Evolutionary conservation across 1,140 invertebrate genomes (phyloP), one percentile per base, ranked within the genome.

Genomic region (Teleogryllus occipitalis): DNA sequence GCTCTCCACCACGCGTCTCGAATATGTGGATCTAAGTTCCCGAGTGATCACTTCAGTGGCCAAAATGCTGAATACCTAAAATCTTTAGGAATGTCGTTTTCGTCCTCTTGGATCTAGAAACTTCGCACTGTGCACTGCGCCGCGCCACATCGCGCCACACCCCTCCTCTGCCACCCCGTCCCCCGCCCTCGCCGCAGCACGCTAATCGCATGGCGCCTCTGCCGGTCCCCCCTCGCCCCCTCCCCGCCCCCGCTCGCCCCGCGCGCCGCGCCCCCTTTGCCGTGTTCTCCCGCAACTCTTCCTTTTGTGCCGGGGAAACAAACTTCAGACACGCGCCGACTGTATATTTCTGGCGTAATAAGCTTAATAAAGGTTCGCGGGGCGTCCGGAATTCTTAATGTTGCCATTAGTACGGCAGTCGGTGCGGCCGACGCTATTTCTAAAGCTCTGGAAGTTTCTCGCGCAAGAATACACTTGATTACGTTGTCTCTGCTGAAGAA

Each of bases 321-420:
- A 65, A 65, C 54, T 65, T 65, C 54, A 65, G 54, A 65, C 54
- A 65, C 54, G 54, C 54, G 54, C 54, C 54, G 54, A 65, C 54
- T 65, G 54, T 65, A 65, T 65, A 65, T 65, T 65, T 65, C 54
- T 65, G 54, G 54, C 54, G 54, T 65, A 65, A 65, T 65, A 65
- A 65, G 54, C 54, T 65, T 65, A 65, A 65, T 65, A 65, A 65
- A 65, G 54, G 54, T 65, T 65, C 54, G 54, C 54, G 54, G 18
- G 54, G 54, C 54, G 54, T 65, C 54, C 18, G 54, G 54, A 65
- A 65, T 65, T 65, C 54, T 65, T 65, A 65, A 65, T 65, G 18
- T 18, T 7, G 10, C 54, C 54, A 18, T 65, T 65, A 65, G 54
- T 18, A 65, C 10, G 54, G 54, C 18, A 18, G 18, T 65, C 10